Percentiles rank a stretch among this genome's conserved stretches.
Evolutionary conservation across 2,797 vertebrate genomes (phyloP).

Genomic region (Chrysocyon brachyurus): DNA sequence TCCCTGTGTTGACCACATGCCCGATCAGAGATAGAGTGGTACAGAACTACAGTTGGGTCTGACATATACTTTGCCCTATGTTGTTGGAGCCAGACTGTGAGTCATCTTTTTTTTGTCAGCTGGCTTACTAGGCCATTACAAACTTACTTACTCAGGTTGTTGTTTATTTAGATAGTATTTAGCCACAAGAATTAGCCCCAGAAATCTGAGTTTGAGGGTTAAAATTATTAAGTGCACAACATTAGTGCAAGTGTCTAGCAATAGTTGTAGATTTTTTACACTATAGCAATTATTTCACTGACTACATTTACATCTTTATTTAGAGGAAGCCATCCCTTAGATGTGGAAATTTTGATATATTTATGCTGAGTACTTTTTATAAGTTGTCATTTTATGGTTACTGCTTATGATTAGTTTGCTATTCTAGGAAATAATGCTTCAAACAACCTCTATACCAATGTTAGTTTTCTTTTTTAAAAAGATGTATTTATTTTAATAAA

Average conservation of each 20-base stretch:
- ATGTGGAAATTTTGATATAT: slow-evolving; percentile 20
- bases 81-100: slow-evolving; percentile 13
- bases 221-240: neutral
- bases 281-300: slow-evolving; percentile 56
- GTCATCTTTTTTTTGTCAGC: slow-evolving; percentile 11
- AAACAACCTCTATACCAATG: slow-evolving; percentile 40
- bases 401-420: slow-evolving; percentile 34
- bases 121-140: neutral
- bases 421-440: slow-evolving; percentile 61
- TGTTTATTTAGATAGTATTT: slow-evolving; percentile 59
- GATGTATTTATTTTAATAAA: neutral
- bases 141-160: slow-evolving; percentile 20
- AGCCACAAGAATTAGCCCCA: neutral
- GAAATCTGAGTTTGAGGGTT: slow-evolving; percentile 21
- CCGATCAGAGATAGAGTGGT: slow-evolving; percentile 40
- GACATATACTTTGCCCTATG: neutral
- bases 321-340: slow-evolving; percentile 37
- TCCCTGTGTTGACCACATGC: neutral
- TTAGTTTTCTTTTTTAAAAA: slow-evolving; percentile 45
- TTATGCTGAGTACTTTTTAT: neutral
- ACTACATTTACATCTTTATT: slow-evolving; percentile 52
- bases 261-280: slow-evolving; percentile 45
- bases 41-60: slow-evolving; percentile 1
- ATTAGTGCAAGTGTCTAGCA: neutral
- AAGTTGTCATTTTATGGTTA: slow-evolving; percentile 40